phyloP scores from a whole-genome alignment of 2,113 vertebrate genomes.

The Ageneiosus marmoratus region DNA sequence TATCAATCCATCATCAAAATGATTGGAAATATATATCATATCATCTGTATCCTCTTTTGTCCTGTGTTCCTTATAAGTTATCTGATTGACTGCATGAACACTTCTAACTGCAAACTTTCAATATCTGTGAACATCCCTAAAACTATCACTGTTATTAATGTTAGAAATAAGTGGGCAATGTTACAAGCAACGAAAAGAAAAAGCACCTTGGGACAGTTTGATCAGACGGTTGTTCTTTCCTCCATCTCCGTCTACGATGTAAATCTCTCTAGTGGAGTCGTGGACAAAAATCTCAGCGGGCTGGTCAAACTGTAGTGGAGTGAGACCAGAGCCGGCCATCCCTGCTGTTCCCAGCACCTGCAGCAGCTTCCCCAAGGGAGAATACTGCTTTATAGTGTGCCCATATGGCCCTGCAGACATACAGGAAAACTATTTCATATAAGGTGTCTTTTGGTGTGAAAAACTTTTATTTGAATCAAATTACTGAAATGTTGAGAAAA shows the following conservation, averaged over 20 bases:
- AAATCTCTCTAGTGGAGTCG: conserved; percentile 80
- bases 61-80: neutral
- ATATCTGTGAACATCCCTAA: neutral
- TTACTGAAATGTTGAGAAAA: neutral
- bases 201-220: conserved; percentile 53
- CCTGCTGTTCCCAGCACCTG: conserved; percentile 86
- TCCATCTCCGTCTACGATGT: conserved; percentile 95
- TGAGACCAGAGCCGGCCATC: conserved; percentile 79
- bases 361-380: conserved; percentile 81
- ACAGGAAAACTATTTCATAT: conserved; percentile 7
- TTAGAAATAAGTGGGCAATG: neutral
- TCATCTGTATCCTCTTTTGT: neutral
- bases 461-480: neutral
- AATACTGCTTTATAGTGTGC: conserved; percentile 91
- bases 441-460: neutral
- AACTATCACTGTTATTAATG: neutral
- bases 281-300: conserved; percentile 91
- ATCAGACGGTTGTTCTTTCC: conserved; percentile 67
- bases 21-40: neutral
- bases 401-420: conserved; percentile 77
- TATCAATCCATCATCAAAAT: neutral
- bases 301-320: conserved; percentile 90
- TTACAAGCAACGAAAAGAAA: neutral
- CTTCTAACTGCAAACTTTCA: neutral
- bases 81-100: neutral